Base-by-base conservation (phyloP, 2,888 invertebrate genomes). In the Orthosia gothica region DNA sequence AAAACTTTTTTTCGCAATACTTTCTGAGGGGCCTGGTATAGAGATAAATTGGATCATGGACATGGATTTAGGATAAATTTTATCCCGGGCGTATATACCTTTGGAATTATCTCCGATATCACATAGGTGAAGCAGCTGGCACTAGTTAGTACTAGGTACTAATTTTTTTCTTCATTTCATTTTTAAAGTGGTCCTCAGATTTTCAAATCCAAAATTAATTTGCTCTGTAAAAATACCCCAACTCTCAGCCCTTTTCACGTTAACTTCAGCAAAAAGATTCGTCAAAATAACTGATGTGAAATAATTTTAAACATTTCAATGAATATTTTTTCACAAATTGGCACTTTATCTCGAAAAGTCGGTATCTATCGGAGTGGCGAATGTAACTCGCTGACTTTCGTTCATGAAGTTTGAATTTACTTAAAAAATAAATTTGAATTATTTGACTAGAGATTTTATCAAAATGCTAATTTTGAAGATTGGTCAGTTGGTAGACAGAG, bases 301-400 rank as follows among this genome's bases (percentile, higher is more conserved):
- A 63, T 45, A 18, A 50, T 72, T 52, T 71, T 2, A 47, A 70
- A 57, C 49, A 49, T 58, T 81, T 79, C 64, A 40, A 58, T 64
- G 63, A 81, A 67, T 67, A 68, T 32, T 57, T 65, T 81, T 75
- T 63, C 20, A 11, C 40, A 52, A 75, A 69, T 74, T 61, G 67
- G 45, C 63, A 13, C 45, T 81, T 66, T 55, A 63, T 68, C 15
- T 61, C 7, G 5, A 49, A 54, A 78, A 54, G 4, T 15, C 20
- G 11, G 40, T 9, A 49, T 49, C 76, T 49, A 62, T 49, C 26
- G 20, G 26, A 61, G 68, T 52, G 49, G 15, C 0, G 64, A 57
- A 59, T 59, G 32, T 67, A 40, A 57, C 15, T 67, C 47, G 58
- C 67, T 55, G 70, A 52, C 58, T 64, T 67, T 50, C 13, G 67